Base-by-base conservation (phyloP, 2,888 invertebrate genomes). In the Melanchra persicariae region DNA sequence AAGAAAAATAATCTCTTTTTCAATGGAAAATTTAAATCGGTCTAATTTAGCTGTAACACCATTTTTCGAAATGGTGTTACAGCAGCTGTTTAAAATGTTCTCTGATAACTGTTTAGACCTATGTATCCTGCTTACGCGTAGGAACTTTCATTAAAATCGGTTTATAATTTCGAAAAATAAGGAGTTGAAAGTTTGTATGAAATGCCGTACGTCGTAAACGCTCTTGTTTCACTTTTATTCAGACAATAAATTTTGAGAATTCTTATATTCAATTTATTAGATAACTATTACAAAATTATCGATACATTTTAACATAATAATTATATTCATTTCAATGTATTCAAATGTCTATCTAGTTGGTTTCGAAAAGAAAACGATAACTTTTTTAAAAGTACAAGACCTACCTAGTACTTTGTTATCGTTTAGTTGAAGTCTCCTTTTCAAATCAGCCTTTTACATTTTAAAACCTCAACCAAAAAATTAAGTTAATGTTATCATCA, bases 351-450 rank as follows among this genome's bases (percentile, higher is more conserved):
- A 45, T 19, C 17, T 34, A 19, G 12, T 30, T 62, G 52, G 47
- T 60, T 62, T 85, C 87, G 82, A 87, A 87, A 86, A 73, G 77
- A 76, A 74, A 80, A 87, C 87, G 54, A 71, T 79, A 85, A 83
- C 71, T 30, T 40, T 1, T 15, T 17, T 52, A 19, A 34, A 55
- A 12, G 17, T 55, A 52, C 1, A n/a, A 22, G 47, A n/a, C n/a
- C n/a, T 26, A 51, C 51, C 10, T 52, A 26, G 12, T 30, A 26
- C 3, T 59, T 15, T 49, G 34, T n/a, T 49, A 40, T 22, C 19
- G 19, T 22, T 47, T 15, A 22, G 43, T 82, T 81, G 61, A 75
- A 71, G 87, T 86, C 66, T 68, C 68, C 85, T 64, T 87, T 87
- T 85, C 81, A 86, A 87, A 65, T 62, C 19, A 37, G 30, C 24